Evolutionary conservation across 1,140 invertebrate species (phyloP), one percentile per base, ranked within the genome.

Genomic region (Wasmannia auropunctata): DNA sequence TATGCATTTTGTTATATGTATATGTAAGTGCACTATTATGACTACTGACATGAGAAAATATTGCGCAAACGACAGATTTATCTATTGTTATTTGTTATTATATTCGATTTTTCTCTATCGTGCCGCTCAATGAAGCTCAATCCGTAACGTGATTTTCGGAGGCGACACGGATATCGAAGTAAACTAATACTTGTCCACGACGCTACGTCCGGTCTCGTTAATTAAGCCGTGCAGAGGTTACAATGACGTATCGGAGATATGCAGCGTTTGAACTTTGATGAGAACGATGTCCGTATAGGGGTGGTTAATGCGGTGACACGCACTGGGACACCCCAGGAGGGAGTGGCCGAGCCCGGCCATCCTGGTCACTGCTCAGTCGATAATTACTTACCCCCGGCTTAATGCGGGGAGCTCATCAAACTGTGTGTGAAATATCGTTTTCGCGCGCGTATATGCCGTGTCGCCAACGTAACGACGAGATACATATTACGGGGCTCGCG

Each of bases 381-480:
- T 94, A 94, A 94, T 94, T 94, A 94, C 93, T 93, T 93, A 92
- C 88, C 90, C 92, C 87, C 87, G 72, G 89, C 87, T 93, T 93
- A 91, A 94, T 92, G 90, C 87, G 87, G 81, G 88, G 77, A 90
- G 91, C 91, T 92, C 91, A 92, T 91, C 91, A 92, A 91, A 89
- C 85, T 91, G 80, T 79, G 72, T 88, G 90, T 91, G 80, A 91
- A 91, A 88, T 92, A 90, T 90, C 88, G 88, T 89, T 91, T 92
- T 91, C 88, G 70, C 87, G 88, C 86, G 88, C 86, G 72, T 84
- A 87, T 87, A 84, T 91, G 86, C 56, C 81, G 80, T 79, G 75
- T 88, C 88, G 80, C 65, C 84, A 84, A 86, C 88, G 63, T 81
- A 83, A 88, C 75, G 79, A 86, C 67, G 69, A 58, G 60, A 86